Evolutionary conservation across 2,797 vertebrate genomes (phyloP), one percentile per base, ranked within the genome.

Genomic region (Intellagama lesueurii): DNA sequence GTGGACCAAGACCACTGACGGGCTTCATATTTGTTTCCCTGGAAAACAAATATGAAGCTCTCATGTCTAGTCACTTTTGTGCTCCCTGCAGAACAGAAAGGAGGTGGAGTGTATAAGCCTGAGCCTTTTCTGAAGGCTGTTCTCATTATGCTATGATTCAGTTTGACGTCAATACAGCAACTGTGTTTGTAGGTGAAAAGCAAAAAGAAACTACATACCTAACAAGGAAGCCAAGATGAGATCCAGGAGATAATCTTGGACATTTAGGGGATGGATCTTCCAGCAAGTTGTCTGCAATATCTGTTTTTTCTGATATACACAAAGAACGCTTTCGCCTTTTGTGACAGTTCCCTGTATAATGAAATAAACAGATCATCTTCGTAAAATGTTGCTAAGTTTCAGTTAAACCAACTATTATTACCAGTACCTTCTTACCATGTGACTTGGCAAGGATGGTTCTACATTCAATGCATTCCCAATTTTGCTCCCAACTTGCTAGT

Each of bases 381-480:
- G 69, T 88, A 66, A 89, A 89, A 88, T 89, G 12, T 1, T 14
- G 66, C 76, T 0, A 64, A 40, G 4, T 60, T 76, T 73, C 14
- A 85, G 69, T 79, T 66, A 83, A 47, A 72, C 8, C 49, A 85
- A 70, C 14, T 52, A 83, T 90, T 85, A 91, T 66, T 52, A 78
- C 7, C 77, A 90, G 68, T 85, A 47, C 44, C 64, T 87, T 84
- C 73, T 86, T 52, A 91, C 96, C 96, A 97, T 97, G 97, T 97
- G 96, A 97, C 84, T 97, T 97, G 80, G 97, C 97, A 3, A 97
- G 96, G 28, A 98, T 97, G 91, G 94, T 92, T 6, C 96, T 96
- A 94, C 99, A 99, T 93, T 98, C 98, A 32, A 83, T 3, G 92
- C 99, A 99, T 75, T 98, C 97, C 99, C 99, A 99, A 91, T 97